Percentiles rank a stretch among this genome's conserved stretches.
Evolutionary conservation across 2,113 vertebrate genomes (phyloP).

Genomic region (Castor canadensis): DNA sequence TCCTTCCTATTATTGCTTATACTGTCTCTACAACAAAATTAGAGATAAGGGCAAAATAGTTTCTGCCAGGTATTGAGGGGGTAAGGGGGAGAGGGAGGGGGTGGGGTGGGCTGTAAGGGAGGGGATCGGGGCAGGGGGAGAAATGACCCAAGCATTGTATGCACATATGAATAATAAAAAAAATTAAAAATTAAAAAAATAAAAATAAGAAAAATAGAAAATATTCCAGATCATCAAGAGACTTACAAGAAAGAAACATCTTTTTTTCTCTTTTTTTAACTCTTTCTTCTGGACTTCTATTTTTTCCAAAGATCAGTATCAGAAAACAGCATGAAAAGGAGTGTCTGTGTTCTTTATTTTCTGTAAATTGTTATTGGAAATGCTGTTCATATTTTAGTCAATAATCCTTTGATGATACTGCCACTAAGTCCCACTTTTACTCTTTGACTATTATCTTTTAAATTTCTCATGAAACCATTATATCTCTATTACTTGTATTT

Average conservation of each 20-base stretch:
- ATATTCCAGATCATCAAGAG: background rate
- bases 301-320: background rate
- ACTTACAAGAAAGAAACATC: background rate
- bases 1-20: too few relatives aligned
- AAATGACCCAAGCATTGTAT: too few relatives aligned
- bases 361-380: slow-evolving; percentile 19
- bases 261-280: background rate
- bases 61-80: too few relatives aligned
- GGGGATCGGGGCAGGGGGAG: too few relatives aligned
- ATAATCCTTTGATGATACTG: background rate
- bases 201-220: too few relatives aligned
- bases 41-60: too few relatives aligned
- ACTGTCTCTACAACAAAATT: too few relatives aligned
- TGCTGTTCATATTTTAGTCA: background rate
- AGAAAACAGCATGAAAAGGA: background rate
- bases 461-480: background rate
- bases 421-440: background rate
- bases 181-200: too few relatives aligned
- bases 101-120: too few relatives aligned
- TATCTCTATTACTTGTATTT: background rate
- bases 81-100: too few relatives aligned
- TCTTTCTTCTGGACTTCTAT: background rate
- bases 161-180: too few relatives aligned
- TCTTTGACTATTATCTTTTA: background rate
- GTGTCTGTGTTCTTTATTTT: background rate